Conservation (phyloP, 1,140 invertebrate species). For the Drosophila sp. region DNA sequence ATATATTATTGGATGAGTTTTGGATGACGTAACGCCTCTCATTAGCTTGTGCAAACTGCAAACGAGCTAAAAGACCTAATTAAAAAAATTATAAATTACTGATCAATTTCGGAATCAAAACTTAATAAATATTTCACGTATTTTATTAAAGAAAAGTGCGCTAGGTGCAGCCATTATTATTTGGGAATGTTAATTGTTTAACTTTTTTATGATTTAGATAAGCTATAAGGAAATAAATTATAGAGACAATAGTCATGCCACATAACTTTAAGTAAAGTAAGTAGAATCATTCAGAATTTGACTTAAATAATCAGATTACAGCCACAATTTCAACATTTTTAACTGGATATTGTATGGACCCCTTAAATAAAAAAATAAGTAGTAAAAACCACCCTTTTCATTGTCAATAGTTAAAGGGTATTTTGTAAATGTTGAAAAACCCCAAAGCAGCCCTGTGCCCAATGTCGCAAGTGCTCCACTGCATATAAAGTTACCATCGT, state of each 20-base stretch:
- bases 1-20: conserved; percentile 24
- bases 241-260: too few relatives aligned
- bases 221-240: too few relatives aligned
- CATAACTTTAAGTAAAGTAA: too few relatives aligned
- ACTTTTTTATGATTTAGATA: too few relatives aligned
- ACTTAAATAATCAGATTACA: too few relatives aligned
- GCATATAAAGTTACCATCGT: conserved; percentile 47
- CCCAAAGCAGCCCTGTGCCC: conserved; percentile 42
- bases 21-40: conserved; percentile 65
- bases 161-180: background rate
- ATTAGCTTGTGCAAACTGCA: conserved; percentile 51
- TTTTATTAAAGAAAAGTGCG: background rate
- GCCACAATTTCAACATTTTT: too few relatives aligned
- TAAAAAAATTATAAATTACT: background rate
- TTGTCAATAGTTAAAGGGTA: background rate
- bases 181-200: background rate
- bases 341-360: too few relatives aligned
- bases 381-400: background rate
- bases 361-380: too few relatives aligned
- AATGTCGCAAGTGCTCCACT: conserved; percentile 45
- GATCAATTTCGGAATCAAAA: background rate
- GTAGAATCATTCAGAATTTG: too few relatives aligned
- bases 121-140: background rate
- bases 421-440: conserved; percentile 8
- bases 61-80: conserved; percentile 5